Evolutionary conservation across 1,140 invertebrate species (phyloP), one percentile per base, ranked within the genome.

Genomic region (Drosophila chauvacae): DNA sequence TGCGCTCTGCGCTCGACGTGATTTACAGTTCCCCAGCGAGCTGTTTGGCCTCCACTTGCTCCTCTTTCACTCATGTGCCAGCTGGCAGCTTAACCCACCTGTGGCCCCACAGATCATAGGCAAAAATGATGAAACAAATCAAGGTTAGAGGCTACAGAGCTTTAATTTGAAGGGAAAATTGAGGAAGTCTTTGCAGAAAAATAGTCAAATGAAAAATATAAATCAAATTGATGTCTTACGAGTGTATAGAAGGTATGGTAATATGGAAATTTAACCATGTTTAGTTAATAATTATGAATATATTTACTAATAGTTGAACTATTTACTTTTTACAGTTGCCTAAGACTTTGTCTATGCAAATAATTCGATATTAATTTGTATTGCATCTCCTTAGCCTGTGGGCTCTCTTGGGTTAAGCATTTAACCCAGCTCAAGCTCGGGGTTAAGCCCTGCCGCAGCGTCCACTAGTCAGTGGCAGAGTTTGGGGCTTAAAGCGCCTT

Each of bases 21-120:
- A 88, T 88, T 88, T 88, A 88, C 85, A 81, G 74, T 90, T 85
- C 85, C 85, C 85, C 74, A 69, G 85, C 78, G 85, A 81, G 78
- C 84, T 73, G 75, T 87, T 87, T 66, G 42, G 69, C 68, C 68
- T 30, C 37, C 37, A 50, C 35, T 26, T 39, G 30, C 60, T 26
- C 64, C 71, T 18, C 26, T 33, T n/a, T 23, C 42, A 48, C 18
- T 18, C 66, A 53, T 65, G 66, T 28, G 62, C 39, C 61, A 65
- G 45, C 35, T 33, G 47, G 41, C 23, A n/a, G 44, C 45, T 69
- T 69, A 69, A 69, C 65, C 62, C 45, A 51, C 65, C 47, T 47
- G 65, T 51, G 65, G 35, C 61, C 44, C 30, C 47, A 13, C 35
- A 44, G 37, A 53, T 70, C 48, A 55, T n/a, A 30, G 48, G 18